These are phyloP conservation scores for Nymphalis io DNA, from an alignment of 1,140 invertebrate species.

Conservation along the genomic window DNA sequence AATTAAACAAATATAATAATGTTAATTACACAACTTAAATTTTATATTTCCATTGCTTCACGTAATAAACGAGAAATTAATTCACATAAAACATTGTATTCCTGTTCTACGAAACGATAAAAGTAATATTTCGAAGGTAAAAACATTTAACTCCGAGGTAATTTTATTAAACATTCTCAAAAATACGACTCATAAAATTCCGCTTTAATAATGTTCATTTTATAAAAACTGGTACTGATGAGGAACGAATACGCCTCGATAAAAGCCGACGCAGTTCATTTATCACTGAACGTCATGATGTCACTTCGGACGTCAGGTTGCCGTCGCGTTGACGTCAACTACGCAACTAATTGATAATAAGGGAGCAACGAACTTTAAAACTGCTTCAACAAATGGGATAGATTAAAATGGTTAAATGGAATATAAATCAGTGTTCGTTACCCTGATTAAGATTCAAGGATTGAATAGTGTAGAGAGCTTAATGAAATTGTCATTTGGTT, in stretches of 20 bases:
- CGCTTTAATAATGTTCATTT: conserved; percentile 12
- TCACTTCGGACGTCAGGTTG: conserved; percentile 40
- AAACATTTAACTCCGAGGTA: not conserved
- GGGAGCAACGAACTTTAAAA: conserved; percentile 17
- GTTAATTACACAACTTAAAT: too few relatives aligned
- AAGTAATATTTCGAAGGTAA: conserved; percentile 2
- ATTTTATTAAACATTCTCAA: not conserved
- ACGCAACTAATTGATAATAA: conserved; percentile 49
- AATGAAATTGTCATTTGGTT: conserved; percentile 9
- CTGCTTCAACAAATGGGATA: not conserved
- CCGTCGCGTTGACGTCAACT: conserved; percentile 40
- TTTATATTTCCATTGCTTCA: too few relatives aligned
- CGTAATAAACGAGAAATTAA: not conserved
- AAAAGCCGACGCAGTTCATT: conserved; percentile 41
- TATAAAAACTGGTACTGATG: conserved; percentile 25
- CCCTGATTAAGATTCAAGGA: conserved; percentile 4
- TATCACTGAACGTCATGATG: conserved; percentile 40
- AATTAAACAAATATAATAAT: too few relatives aligned
- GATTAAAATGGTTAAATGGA: conserved; percentile 3
- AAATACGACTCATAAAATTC: conserved; percentile 8
- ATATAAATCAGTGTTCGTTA: conserved; percentile 6
- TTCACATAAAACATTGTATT: not conserved
- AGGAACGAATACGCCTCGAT: conserved; percentile 31
- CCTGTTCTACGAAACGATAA: not conserved
- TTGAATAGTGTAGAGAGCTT: conserved; percentile 1